Conservation (phyloP, 1,140 invertebrate genomes). For the Drosophila equinoxialis region DNA sequence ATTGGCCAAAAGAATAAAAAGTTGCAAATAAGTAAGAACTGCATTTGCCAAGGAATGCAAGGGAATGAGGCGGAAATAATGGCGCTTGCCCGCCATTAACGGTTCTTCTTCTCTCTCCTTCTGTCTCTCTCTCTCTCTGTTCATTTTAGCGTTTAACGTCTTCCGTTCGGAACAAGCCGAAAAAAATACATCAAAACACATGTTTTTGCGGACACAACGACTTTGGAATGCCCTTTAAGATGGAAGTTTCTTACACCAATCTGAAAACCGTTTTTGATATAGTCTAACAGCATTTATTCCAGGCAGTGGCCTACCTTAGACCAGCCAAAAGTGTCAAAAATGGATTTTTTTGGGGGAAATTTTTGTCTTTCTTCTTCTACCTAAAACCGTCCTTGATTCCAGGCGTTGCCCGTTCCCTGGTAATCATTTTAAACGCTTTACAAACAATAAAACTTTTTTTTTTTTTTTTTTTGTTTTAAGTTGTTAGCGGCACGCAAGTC, state of each 20-base stretch:
- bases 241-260: too few relatives aligned
- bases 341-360: too few relatives aligned
- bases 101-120: conserved; percentile 4
- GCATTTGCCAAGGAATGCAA: neutral
- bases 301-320: too few relatives aligned
- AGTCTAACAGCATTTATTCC: too few relatives aligned
- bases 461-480: conserved; percentile 24
- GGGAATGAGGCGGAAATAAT: conserved; percentile 15
- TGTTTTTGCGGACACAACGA: neutral
- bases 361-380: too few relatives aligned
- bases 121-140: neutral
- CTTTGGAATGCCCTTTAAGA: conserved; percentile 2
- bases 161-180: conserved; percentile 22
- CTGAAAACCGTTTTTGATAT: too few relatives aligned
- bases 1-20: conserved; percentile 16
- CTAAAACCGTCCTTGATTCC: too few relatives aligned
- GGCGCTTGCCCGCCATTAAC: conserved; percentile 4
- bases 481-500: conserved; percentile 45
- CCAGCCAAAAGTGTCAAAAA: too few relatives aligned
- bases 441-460: conserved; percentile 31
- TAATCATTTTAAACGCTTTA: conserved; percentile 27
- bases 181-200: conserved; percentile 8
- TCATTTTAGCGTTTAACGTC: conserved; percentile 19
- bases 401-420: conserved; percentile 11
- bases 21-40: neutral